Evolutionary conservation across 2,113 vertebrate genomes (phyloP).

Genomic region (Sarotherodon lohbergeri): DNA sequence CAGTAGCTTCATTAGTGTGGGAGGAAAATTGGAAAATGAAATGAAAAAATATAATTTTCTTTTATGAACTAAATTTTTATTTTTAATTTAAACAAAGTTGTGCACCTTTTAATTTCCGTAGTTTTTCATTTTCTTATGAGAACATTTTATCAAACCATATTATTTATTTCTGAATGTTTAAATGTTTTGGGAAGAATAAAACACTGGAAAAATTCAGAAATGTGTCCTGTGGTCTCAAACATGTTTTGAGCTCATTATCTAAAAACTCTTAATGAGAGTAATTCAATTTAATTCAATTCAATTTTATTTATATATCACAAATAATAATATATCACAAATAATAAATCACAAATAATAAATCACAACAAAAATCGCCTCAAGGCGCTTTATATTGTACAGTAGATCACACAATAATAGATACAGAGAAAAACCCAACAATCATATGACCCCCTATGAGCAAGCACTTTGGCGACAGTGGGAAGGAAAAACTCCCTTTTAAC

Average conservation of each 20-base stretch:
- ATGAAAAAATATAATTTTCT: background rate
- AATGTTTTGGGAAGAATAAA: background rate
- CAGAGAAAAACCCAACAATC: too few relatives aligned
- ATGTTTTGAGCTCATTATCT: background rate
- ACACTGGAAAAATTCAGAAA: fast-evolving
- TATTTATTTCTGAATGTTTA: background rate
- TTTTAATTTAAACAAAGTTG: background rate
- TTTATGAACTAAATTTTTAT: background rate
- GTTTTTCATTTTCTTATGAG: background rate
- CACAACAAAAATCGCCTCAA: too few relatives aligned
- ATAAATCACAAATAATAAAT: too few relatives aligned
- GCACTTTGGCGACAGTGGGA: too few relatives aligned
- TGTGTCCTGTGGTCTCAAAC: background rate
- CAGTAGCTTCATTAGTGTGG: background rate
- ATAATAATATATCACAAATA: too few relatives aligned
- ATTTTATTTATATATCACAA: too few relatives aligned
- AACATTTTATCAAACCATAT: background rate
- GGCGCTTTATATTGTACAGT: too few relatives aligned
- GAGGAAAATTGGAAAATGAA: background rate
- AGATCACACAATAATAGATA: too few relatives aligned
- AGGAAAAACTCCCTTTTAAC: too few relatives aligned
- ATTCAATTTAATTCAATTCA: too few relatives aligned
- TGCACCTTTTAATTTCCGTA: background rate
- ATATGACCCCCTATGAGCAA: too few relatives aligned
- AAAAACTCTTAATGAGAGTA: background rate